A percentile compares a stretch with the other conserved stretches of the same genome.
Conservation (phyloP, 2,113 vertebrate genomes). For the Callospermophilus lateralis region DNA sequence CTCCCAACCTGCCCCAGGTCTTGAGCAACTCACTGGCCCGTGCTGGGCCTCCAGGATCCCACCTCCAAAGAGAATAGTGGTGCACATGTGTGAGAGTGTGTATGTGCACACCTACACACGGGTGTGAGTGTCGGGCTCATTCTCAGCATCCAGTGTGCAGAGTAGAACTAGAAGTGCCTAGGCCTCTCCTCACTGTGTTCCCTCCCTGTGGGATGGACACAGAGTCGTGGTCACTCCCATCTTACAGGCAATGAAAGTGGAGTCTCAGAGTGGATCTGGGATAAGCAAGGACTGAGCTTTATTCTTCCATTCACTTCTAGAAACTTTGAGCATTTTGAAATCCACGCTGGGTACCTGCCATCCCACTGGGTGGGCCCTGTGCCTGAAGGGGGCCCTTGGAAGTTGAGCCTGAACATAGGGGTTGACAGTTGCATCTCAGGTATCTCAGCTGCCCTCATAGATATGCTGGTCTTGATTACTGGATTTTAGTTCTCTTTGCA, state of each 20-base stretch:
- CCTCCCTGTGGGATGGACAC: accelerated
- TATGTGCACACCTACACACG: no score
- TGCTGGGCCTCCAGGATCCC: neutral
- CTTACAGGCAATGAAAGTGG: neutral
- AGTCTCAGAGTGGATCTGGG: neutral
- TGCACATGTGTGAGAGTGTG: neutral
- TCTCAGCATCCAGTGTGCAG: neutral
- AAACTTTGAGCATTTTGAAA: neutral
- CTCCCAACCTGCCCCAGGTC: neutral
- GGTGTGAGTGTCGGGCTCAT: neutral
- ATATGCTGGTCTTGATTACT: neutral
- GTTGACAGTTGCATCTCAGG: neutral
- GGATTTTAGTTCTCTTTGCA: neutral
- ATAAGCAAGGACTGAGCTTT: neutral
- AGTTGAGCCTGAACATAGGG: neutral
- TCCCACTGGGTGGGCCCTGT: neutral
- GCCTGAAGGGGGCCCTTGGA: neutral
- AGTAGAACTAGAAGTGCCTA: neutral
- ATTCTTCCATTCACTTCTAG: neutral
- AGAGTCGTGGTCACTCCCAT: neutral
- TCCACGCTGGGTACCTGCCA: neutral
- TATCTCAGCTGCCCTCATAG: neutral
- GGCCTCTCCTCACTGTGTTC: neutral
- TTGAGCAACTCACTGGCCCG: neutral
- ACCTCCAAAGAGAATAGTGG: neutral